Evolutionary conservation across 2,888 invertebrate genomes (phyloP).

Genomic region (Phengaris alcon): DNA sequence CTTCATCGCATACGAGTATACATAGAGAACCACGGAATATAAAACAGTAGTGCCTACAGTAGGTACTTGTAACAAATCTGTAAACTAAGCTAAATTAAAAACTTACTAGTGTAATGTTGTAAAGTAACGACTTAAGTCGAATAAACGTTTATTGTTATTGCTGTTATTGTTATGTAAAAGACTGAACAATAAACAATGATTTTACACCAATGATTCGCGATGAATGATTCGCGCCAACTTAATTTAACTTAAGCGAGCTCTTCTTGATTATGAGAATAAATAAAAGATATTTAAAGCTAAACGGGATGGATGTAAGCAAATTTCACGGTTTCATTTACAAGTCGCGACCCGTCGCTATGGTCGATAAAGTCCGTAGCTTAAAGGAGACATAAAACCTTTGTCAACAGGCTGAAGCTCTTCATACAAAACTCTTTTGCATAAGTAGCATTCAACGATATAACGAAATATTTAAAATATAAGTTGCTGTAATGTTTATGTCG

Average conservation of each 20-base stretch:
- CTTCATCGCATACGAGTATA: background rate
- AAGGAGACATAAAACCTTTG: conserved; percentile 18
- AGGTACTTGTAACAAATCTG: no score
- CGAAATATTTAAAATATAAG: background rate
- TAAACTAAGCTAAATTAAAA: no score
- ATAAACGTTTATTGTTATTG: no score
- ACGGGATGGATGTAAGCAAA: conserved; percentile 17
- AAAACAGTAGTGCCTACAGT: no score
- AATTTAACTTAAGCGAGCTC: background rate
- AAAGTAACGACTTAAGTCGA: no score
- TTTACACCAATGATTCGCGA: no score
- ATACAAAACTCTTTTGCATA: conserved; percentile 11
- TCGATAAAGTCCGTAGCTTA: conserved; percentile 16
- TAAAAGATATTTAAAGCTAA: conserved; percentile 23
- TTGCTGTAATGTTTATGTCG: no score
- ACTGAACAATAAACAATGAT: no score
- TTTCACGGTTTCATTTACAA: conserved; percentile 26
- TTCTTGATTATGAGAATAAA: background rate
- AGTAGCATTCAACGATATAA: background rate
- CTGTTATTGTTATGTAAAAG: no score
- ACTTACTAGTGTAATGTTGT: no score
- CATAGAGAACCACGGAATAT: no score
- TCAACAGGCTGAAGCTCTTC: conserved; percentile 14
- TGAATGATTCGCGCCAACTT: no score
- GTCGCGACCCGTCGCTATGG: background rate